Evolutionary conservation across 2,888 invertebrate genomes (phyloP).

Genomic region (Scaptomyza polygonia): DNA sequence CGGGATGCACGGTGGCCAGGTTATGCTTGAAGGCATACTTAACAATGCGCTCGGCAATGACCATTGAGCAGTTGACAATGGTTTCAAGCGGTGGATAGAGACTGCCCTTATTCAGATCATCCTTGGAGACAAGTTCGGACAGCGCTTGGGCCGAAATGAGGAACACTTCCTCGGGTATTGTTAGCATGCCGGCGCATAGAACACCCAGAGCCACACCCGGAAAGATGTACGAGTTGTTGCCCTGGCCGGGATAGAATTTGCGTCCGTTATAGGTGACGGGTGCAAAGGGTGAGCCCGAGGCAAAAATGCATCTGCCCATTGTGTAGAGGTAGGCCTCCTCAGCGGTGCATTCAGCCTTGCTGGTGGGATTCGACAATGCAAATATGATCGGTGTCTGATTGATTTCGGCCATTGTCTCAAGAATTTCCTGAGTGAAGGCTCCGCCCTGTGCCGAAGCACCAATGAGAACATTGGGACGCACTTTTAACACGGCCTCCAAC

Average conservation of each 20-base stretch:
- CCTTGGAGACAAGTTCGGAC: conserved; percentile 91
- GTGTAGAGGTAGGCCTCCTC: conserved; percentile 96
- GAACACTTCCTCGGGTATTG: conserved; percentile 96
- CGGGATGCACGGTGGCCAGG: conserved; percentile 91
- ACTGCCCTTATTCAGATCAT: conserved; percentile 92
- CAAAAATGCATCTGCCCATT: conserved; percentile 96
- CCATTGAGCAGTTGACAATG: conserved; percentile 93
- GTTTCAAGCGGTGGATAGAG: conserved; percentile 95
- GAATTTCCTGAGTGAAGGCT: conserved; percentile 95
- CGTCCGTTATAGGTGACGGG: conserved; percentile 92
- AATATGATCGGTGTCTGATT: conserved; percentile 97
- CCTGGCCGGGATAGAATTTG: conserved; percentile 95
- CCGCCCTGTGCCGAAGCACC: conserved; percentile 97
- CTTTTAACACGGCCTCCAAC: conserved; percentile 90
- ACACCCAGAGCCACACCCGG: conserved; percentile 97
- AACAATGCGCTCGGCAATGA: conserved; percentile 92
- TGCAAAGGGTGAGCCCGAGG: conserved; percentile 98
- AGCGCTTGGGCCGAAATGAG: conserved; percentile 94
- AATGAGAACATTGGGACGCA: conserved; percentile 96
- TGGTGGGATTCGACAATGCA: conserved; percentile 98
- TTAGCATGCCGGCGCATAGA: conserved; percentile 93
- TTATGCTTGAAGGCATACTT: conserved; percentile 92
- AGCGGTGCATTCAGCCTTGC: conserved; percentile 99
- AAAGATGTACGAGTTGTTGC: conserved; percentile 99
- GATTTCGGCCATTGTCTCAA: conserved; percentile 92